A percentile compares a stretch with the other conserved stretches of the same genome.
phyloP scores from a whole-genome alignment of 2,888 invertebrate genomes.

The Volucella bombylans region DNA sequence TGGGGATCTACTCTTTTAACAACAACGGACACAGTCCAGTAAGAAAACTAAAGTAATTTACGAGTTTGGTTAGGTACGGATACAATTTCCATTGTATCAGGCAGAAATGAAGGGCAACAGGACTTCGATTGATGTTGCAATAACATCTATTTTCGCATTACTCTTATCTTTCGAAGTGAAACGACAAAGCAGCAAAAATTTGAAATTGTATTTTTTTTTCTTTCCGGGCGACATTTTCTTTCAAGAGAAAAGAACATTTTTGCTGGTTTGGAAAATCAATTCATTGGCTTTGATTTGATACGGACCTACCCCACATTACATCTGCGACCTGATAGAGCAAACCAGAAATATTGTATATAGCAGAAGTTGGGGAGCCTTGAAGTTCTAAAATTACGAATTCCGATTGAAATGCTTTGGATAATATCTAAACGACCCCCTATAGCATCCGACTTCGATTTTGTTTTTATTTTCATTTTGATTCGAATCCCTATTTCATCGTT shows the following conservation, averaged over 20 bases:
- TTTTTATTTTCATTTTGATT: neutral
- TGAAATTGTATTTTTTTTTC: neutral
- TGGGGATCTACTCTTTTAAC: constrained; percentile 14
- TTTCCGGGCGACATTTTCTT: neutral
- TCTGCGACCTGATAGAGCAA: no score
- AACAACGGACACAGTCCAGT: constrained; percentile 29
- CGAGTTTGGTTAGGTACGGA: neutral
- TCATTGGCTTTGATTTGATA: constrained; percentile 19
- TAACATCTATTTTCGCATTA: constrained; percentile 7
- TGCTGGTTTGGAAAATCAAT: constrained; percentile 5
- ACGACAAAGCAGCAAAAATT: neutral
- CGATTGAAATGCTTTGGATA: constrained; percentile 45
- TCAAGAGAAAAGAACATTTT: neutral
- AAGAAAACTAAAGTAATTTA: constrained; percentile 45
- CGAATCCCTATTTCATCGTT: constrained; percentile 22
- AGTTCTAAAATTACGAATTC: constrained; percentile 39
- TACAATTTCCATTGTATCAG: constrained; percentile 10
- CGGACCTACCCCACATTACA: neutral
- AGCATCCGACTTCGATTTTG: neutral
- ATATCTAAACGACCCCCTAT: constrained; percentile 2
- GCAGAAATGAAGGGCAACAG: constrained; percentile 4
- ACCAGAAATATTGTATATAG: neutral
- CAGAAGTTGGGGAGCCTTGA: constrained; percentile 26
- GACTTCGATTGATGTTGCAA: constrained; percentile 42
- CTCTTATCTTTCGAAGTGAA: neutral